Evolutionary conservation across 2,888 invertebrate genomes (phyloP), one percentile per base, ranked within the genome.

Genomic region (Drosophila multiciliata): DNA sequence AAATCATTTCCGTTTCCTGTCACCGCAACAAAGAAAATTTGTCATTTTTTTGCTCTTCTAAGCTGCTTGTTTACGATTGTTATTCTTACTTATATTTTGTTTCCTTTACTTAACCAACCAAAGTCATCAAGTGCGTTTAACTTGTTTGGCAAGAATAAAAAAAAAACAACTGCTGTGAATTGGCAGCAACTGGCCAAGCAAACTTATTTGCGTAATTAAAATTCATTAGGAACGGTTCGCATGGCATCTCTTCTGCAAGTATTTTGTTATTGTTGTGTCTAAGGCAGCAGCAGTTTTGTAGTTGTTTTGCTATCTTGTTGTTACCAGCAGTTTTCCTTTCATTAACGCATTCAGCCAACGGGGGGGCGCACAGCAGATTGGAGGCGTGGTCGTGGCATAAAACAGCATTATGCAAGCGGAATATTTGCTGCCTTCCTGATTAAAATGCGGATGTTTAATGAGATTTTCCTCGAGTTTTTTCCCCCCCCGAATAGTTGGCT

Each of bases 171-270:
- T 50, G 32, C 38, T 45, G 8, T 2, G 45, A 54, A 33, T 12
- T 68, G 57, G 15, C 76, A 50, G 45, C 48, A 62, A 72, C 54
- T 61, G 77, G 42, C 55, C 65, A 58, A 69, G 72, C 32, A 35
- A 77, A 83, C 58, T 78, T 76, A 71, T 76, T 79, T 72, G 71
- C 68, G 63, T 74, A 83, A 84, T 89, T 84, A 79, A 87, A 89
- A 87, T 87, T 87, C 89, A 87, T 72, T 74, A 75, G 75, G 57
- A 59, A 79, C 32, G 59, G 53, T 63, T 62, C 33, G 36, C 49
- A 15, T 29, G 36, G 45, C 29, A 48, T 58, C 26, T 12, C 9
- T 3, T 11, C 50, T 20, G 11, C 33, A 1, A 23, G n/a, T 50
- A 54, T 66, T 40, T 48, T 45, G 50, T 29, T 29, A 17, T 61